phyloP scores from a whole-genome alignment of 2,113 vertebrate genomes.

The Conger conger region DNA sequence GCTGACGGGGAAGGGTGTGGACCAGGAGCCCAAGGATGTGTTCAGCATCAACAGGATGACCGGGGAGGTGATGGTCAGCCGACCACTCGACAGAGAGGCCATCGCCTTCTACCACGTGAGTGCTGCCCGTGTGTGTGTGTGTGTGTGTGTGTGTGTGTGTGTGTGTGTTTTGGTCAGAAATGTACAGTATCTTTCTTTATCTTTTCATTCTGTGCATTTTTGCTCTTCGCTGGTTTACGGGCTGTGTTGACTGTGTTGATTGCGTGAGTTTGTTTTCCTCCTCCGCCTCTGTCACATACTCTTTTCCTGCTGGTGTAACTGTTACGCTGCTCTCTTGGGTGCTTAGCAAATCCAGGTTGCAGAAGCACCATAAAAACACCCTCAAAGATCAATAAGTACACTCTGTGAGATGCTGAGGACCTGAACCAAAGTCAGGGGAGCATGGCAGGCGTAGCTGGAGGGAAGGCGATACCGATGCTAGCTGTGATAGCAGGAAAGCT shows the following conservation, averaged over 20 bases:
- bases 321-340: too few relatives aligned
- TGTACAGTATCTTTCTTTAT: too few relatives aligned
- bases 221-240: too few relatives aligned
- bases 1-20: constrained; percentile 87
- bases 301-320: too few relatives aligned
- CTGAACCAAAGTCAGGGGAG: background rate
- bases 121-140: constrained; percentile 21
- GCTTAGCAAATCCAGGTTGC: too few relatives aligned
- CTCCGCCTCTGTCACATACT: too few relatives aligned
- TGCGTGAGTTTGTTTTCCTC: background rate
- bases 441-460: background rate
- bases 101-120: constrained; percentile 84
- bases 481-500: background rate
- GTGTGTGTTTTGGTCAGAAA: background rate
- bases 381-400: background rate
- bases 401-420: too few relatives aligned
- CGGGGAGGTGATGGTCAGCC: constrained; percentile 85
- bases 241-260: background rate
- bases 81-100: constrained; percentile 82
- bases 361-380: background rate
- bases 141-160: constrained; percentile 2
- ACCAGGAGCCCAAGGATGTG: constrained; percentile 87
- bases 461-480: background rate
- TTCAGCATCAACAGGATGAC: constrained; percentile 87
- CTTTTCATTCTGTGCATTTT: too few relatives aligned